Base-by-base conservation (phyloP, 2,888 invertebrate genomes). In the Acanthosoma haemorrhoidale region DNA sequence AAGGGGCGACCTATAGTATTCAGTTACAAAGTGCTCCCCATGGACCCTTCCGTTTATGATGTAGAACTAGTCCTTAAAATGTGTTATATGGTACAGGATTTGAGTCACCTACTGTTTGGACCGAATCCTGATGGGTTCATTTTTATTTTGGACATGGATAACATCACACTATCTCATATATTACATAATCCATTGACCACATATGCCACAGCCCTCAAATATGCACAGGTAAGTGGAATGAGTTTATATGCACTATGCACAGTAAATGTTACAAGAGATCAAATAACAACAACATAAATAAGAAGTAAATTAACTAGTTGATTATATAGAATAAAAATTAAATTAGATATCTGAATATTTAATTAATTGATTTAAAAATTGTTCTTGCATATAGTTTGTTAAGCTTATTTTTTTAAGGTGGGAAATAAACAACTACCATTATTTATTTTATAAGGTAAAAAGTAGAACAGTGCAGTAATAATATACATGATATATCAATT, bases 61-160 rank as follows among this genome's bases (percentile, higher is more conserved):
- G 25, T 69, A 8, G 70, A 74, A 32, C 70, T 59, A 8, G 36
- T 69, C 60, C 57, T 71, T 15, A 74, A 75, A 57, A 15, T 74
- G 15, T 59, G 57, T 9, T 70, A 73, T 16, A 77, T 77, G 77
- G 69, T 74, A 5, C 72, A 73, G 38, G 76, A 76, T 36, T 70
- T 74, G 0, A 74, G 74, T 41, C 75, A 76, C 58, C 41, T 75
- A 13, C 74, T 75, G 38, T 21, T 72, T 13, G 77, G 77, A 18
- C 74, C 76, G 3, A 73, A 71, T 6, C 70, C 74, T 4, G 63
- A 61, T 1, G 76, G 76, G 2, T 75, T 74, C 60, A 69, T 75
- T 4, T 68, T 73, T 15, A 69, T 75, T 6, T 73, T 72, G 51
- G 75, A 75, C 57, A 72, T 74, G 32, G 72, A 72, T 43, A 69